phyloP scores from a whole-genome alignment of 2,113 vertebrate species.

The Limanda limanda region DNA sequence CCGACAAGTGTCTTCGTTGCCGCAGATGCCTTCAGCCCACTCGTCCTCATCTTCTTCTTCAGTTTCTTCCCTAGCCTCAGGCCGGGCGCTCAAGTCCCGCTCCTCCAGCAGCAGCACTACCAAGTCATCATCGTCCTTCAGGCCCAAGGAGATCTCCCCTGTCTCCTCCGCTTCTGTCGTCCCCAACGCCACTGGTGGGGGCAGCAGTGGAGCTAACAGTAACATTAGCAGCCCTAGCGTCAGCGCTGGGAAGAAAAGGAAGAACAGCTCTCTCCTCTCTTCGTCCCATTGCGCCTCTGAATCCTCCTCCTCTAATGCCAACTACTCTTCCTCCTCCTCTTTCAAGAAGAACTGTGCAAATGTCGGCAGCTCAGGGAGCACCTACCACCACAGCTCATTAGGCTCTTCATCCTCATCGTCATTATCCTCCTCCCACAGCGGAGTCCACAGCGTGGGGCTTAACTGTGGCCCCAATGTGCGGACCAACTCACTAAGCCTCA shows the following conservation, averaged over 20 bases:
- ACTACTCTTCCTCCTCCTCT: constrained; percentile 88
- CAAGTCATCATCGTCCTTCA: constrained; percentile 84
- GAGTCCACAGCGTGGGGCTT: constrained; percentile 87
- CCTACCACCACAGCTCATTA: constrained; percentile 80
- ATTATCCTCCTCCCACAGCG: constrained; percentile 83
- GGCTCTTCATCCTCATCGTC: constrained; percentile 80
- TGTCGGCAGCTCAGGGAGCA: constrained; percentile 89
- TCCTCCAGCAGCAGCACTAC: constrained; percentile 90
- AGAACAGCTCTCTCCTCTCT: constrained; percentile 89
- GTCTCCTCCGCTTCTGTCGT: constrained; percentile 73
- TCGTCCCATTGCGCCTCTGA: constrained; percentile 87
- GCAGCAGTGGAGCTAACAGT: constrained; percentile 83
- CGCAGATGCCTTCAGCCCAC: constrained; percentile 95
- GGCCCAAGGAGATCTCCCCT: constrained; percentile 71
- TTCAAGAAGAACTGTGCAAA: constrained; percentile 96
- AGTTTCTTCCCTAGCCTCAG: constrained; percentile 89
- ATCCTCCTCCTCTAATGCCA: constrained; percentile 85
- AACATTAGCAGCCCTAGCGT: constrained; percentile 83
- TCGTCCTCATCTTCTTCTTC: constrained; percentile 83
- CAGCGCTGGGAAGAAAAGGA: constrained; percentile 95
- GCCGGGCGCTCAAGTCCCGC: constrained; percentile 94
- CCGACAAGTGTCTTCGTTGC: constrained; percentile 95
- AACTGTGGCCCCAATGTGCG: constrained; percentile 88
- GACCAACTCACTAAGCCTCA: constrained; percentile 88
- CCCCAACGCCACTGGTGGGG: constrained; percentile 77